Percentiles rank a stretch among this genome's conserved stretches.
Evolutionary conservation across 2,113 vertebrate species (phyloP).

Genomic region (Spilogale gracilis): DNA sequence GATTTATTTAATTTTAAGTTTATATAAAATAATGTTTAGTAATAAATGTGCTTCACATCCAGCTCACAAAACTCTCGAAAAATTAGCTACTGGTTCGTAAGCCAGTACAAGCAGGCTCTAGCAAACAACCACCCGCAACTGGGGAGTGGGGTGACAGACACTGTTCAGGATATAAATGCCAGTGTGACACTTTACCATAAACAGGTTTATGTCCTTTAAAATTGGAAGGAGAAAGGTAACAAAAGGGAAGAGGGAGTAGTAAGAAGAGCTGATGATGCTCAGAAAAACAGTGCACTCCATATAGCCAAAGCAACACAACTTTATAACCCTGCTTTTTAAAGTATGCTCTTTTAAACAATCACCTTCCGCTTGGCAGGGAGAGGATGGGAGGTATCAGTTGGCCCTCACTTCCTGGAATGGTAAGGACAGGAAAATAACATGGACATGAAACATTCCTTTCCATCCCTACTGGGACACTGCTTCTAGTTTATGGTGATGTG

Average conservation of each 20-base stretch:
- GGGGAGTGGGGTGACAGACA: not conserved
- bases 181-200: not conserved
- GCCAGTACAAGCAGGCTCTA: not conserved
- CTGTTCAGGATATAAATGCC: not conserved
- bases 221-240: not conserved
- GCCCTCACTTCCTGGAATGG: not conserved
- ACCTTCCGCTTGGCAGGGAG: not conserved
- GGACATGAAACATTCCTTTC: not conserved
- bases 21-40: not conserved
- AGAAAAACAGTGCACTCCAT: not conserved
- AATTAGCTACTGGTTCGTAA: not conserved
- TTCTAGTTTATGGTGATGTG: not conserved
- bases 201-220: not conserved
- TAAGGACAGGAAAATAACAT: not conserved
- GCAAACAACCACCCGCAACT: too few species aligned
- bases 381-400: not conserved
- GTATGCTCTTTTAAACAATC: not conserved
- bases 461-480: not conserved
- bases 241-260: not conserved
- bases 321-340: not conserved
- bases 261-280: not conserved
- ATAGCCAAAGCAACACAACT: not conserved
- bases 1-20: not conserved
- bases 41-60: not conserved
- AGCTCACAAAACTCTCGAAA: slow-evolving; percentile 9